Conservation (phyloP, 2,888 invertebrate species). For the Neocrepidodera transversa region DNA sequence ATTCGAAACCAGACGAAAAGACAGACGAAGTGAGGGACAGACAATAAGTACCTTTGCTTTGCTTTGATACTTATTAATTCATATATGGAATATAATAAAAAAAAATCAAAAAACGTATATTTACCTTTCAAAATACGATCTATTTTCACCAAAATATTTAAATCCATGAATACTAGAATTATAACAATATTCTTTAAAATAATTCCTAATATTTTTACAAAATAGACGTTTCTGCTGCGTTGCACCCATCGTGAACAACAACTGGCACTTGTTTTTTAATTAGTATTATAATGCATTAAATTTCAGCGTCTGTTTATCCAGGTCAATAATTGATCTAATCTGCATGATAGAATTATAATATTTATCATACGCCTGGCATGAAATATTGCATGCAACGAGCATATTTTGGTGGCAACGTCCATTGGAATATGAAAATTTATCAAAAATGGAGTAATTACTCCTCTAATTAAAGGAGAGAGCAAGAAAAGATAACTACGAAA, state of each 20-base stretch:
- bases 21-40: too few species aligned
- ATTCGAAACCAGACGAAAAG: too few species aligned
- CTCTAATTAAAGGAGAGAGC: too few species aligned
- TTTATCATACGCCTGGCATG: too few species aligned
- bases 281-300: not conserved
- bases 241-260: not conserved
- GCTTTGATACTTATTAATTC: too few species aligned
- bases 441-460: too few species aligned
- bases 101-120: too few species aligned
- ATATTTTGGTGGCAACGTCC: not conserved
- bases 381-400: not conserved
- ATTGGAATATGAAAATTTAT: too few species aligned
- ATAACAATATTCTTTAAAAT: slow-evolving; percentile 34
- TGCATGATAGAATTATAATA: not conserved
- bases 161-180: slow-evolving; percentile 36
- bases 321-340: not conserved
- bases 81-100: too few species aligned
- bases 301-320: not conserved
- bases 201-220: slow-evolving; percentile 27
- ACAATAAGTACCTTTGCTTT: too few species aligned
- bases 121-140: slow-evolving; percentile 44
- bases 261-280: not conserved
- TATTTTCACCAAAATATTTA: slow-evolving; percentile 34
- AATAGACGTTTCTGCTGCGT: not conserved
- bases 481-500: too few species aligned